Conservation (phyloP, 2,888 invertebrate genomes). For the Alcis repandata region DNA sequence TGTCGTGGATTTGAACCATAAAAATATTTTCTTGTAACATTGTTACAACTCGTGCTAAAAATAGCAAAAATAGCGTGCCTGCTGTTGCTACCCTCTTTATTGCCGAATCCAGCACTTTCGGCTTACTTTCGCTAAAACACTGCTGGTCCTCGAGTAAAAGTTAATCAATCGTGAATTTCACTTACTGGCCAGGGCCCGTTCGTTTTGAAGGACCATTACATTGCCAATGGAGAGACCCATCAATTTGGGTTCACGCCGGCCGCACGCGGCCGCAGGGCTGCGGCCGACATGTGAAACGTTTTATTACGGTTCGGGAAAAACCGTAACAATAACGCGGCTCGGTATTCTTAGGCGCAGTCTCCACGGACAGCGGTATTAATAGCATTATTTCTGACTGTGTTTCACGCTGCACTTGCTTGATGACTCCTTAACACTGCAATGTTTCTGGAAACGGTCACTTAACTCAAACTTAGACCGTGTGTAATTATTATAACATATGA, state of each 20-base stretch:
- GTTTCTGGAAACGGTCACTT: too few species aligned
- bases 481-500: too few species aligned
- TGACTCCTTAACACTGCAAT: neutral
- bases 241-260: slow-evolving; percentile 83
- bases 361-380: neutral
- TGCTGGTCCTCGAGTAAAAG: slow-evolving; percentile 69
- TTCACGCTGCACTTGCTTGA: neutral
- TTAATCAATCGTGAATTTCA: slow-evolving; percentile 85
- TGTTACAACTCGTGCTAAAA: slow-evolving; percentile 1
- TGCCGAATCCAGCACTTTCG: slow-evolving; percentile 48
- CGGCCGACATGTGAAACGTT: slow-evolving; percentile 81
- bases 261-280: slow-evolving; percentile 77
- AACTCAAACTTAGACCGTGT: too few species aligned
- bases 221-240: slow-evolving; percentile 84
- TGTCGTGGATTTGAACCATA: too few species aligned
- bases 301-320: slow-evolving; percentile 80
- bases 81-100: slow-evolving; percentile 27
- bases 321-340: slow-evolving; percentile 76
- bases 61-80: slow-evolving; percentile 7
- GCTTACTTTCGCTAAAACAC: slow-evolving; percentile 57
- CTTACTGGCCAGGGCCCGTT: slow-evolving; percentile 79
- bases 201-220: slow-evolving; percentile 85
- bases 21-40: neutral
- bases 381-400: neutral
- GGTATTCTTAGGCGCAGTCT: slow-evolving; percentile 57